Base-by-base conservation (phyloP, 2,113 vertebrate genomes). In the Edolisoma coerulescens region DNA sequence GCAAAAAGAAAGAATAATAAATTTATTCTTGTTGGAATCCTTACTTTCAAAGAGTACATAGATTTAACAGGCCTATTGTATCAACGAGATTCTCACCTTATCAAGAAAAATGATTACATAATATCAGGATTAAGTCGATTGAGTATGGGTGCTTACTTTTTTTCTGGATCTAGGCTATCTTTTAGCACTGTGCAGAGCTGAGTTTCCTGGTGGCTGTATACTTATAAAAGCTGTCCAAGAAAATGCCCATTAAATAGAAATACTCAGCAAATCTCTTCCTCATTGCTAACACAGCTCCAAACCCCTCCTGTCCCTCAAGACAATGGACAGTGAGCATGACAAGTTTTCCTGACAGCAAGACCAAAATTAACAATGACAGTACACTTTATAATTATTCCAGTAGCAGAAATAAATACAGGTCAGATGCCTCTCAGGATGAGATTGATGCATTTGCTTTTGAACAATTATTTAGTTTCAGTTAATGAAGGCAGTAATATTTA, bases 401-500 rank as follows among this genome's bases (percentile, higher is more conserved):
- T 7, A 85, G 41, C 59, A 94, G 61, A 92, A 95, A 95, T 73
- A 91, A 87, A 95, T 64, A 73, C 39, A 45, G 35, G 52, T 81
- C 84, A 87, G 65, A 39, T 19, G n/a, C 74, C 42, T 68, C 53
- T 57, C 50, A n/a, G 75, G 53, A 74, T 77, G 82, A 88, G 53
- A 88, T 10, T 78, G 59, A 78, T 91, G 61, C 42, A 35, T 33
- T 85, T 68, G 35, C 59, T 94, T 96, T 86, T 70, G 45, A 91
- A 73, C 41, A 96, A 65, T 71, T 90, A 88, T 65, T 92, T 89
- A 7, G 20, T 74, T 93, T 80, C 57, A 59, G 68, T 32, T 87
- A 90, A 94, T 82, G 60, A 94, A 86, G 76, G 35, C 77, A 92
- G 41, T 59, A 80, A 91, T 89, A 87, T 84, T 93, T 89, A 90